These are phyloP conservation scores for Listronotus bonariensis DNA, from an alignment of 1,140 invertebrate species.

Conservation along the genomic window DNA sequence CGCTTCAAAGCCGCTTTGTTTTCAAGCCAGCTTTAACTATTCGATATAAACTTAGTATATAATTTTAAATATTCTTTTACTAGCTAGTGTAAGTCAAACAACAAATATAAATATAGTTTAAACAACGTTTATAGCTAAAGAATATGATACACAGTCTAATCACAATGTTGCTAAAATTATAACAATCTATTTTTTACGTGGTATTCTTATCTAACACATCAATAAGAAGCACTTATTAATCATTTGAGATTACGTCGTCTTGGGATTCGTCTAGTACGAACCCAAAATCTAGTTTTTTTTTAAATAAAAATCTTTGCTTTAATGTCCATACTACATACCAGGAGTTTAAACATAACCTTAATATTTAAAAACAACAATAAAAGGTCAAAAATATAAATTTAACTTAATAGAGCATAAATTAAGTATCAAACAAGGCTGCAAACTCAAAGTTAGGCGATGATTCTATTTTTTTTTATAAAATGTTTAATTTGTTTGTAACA, in stretches of 20 bases:
- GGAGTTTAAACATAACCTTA: no score
- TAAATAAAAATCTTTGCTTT: neutral
- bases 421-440: no score
- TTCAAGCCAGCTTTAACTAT: no score
- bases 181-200: slow-evolving; percentile 53
- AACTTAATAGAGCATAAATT: no score
- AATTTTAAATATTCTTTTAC: neutral
- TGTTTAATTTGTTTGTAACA: neutral
- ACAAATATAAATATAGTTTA: slow-evolving; percentile 34
- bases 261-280: slow-evolving; percentile 18
- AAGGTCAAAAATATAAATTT: no score
- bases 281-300: slow-evolving; percentile 12
- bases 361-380: no score
- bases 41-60: no score
- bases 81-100: slow-evolving; percentile 2
- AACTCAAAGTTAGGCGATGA: no score
- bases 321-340: neutral
- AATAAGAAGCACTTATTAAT: slow-evolving; percentile 59
- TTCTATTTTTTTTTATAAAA: no score
- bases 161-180: slow-evolving; percentile 56
- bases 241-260: slow-evolving; percentile 53
- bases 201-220: slow-evolving; percentile 57
- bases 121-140: slow-evolving; percentile 52
- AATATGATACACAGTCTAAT: slow-evolving; percentile 54
- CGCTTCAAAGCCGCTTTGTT: no score